Evolutionary conservation across 2,113 vertebrate species (phyloP), one percentile per base, ranked within the genome.

Genomic region (Colius striatus): DNA sequence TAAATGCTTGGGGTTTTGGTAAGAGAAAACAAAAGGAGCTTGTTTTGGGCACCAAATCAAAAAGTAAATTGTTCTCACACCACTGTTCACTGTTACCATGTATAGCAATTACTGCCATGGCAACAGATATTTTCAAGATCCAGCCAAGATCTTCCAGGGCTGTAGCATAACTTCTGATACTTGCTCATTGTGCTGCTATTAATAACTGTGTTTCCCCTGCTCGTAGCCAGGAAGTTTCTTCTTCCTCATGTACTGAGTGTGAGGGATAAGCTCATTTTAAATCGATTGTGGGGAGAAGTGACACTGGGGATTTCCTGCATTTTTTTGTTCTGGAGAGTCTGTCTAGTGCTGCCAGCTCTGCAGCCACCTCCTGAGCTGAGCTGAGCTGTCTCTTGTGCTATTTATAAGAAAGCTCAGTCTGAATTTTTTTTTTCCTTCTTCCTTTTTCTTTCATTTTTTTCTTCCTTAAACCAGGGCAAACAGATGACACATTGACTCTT

Each of bases 181-280:
- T 94, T 79, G 60, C 91, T 95, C 88, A 84, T 94, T 95, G 90
- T 95, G 79, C 4, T 90, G 87, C 95, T 97, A 95, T 96, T 97
- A 95, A 96, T 96, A 94, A 83, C 94, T 78, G 30, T 84, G n/a
- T 71, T 92, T 55, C 30, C 72, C 75, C 78, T 34, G 62, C 26
- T 87, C 1, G 0, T 47, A 92, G 88, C 90, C 94, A 93, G 92
- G 96, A 96, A 94, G 84, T 91, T 95, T 87, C 87, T 93, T 95
- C 87, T 94, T 96, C 95, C 94, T 94, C 50, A 48, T 90, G 90
- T 73, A 88, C 72, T 53, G 80, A 95, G 79, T 67, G 65, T 5
- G 13, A 87, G 88, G 89, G 90, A 91, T 83, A 94, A 91, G 68
- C 81, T 92, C 55, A 62, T 91, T 97, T 72, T 20, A 91, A 96